Conservation (phyloP, 2,888 invertebrate species). For the Dicyrtomina minuta region DNA sequence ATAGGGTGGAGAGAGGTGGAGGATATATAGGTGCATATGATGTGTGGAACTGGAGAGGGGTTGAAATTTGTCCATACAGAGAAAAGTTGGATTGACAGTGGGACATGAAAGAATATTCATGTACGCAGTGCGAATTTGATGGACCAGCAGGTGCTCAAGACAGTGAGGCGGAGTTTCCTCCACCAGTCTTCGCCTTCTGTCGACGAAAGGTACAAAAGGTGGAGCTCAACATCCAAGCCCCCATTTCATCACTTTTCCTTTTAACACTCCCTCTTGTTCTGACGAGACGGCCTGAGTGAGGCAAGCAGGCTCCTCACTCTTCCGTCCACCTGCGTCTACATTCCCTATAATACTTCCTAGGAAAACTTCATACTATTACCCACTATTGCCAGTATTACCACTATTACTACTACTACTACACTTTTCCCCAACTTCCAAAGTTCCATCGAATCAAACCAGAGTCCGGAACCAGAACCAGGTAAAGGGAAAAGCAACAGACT, state of each 20-base stretch:
- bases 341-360: background rate
- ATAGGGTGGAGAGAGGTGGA: constrained; percentile 4
- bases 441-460: too few relatives aligned
- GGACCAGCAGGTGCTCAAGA: constrained; percentile 52
- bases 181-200: constrained; percentile 40
- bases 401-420: background rate
- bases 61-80: background rate
- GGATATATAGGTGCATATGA: background rate
- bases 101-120: constrained; percentile 37
- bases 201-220: constrained; percentile 46
- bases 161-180: constrained; percentile 49
- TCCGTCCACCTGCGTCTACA: background rate
- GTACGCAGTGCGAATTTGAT: constrained; percentile 51
- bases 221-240: constrained; percentile 40
- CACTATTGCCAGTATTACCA: background rate
- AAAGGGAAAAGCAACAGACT: too few relatives aligned
- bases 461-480: too few relatives aligned
- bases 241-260: constrained; percentile 36
- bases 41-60: background rate
- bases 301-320: too few relatives aligned
- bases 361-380: background rate
- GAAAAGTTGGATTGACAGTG: constrained; percentile 11
- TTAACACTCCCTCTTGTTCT: constrained; percentile 4
- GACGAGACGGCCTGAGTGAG: background rate
- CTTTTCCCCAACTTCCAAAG: too few relatives aligned